These are phyloP conservation scores for Psephotus haematonotus DNA, from an alignment of 2,113 vertebrate genomes.

Conservation along the genomic window DNA sequence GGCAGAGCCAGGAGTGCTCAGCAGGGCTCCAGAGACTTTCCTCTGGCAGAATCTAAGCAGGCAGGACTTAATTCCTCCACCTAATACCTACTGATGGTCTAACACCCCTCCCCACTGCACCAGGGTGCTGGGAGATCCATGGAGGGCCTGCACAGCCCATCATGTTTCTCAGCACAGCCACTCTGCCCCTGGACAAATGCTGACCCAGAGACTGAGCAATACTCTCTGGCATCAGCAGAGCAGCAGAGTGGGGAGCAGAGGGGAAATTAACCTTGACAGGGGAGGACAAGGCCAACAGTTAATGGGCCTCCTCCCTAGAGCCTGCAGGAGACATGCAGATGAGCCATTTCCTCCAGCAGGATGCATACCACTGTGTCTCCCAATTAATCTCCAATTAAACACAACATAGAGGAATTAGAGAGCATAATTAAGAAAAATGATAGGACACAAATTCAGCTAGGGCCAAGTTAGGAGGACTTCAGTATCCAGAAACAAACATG, in stretches of 20 bases:
- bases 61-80: neutral
- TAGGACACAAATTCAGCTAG: slow-evolving; percentile 8
- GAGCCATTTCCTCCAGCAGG: neutral
- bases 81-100: neutral
- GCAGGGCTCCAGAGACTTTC: neutral
- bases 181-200: neutral
- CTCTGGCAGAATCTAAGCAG: neutral
- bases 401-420: neutral
- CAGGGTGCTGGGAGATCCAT: neutral
- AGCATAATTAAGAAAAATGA: slow-evolving; percentile 42
- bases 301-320: neutral
- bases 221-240: neutral
- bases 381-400: slow-evolving; percentile 33
- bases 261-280: neutral
- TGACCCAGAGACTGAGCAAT: neutral
- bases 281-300: neutral
- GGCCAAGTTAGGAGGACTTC: neutral
- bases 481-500: neutral
- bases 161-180: neutral
- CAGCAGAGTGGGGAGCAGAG: neutral
- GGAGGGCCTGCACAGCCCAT: neutral
- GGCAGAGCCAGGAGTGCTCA: neutral
- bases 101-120: neutral
- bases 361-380: neutral
- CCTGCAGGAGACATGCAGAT: neutral